Conservation (phyloP, 1,140 invertebrate species). For the Pseudomyrmex flavicornis region DNA sequence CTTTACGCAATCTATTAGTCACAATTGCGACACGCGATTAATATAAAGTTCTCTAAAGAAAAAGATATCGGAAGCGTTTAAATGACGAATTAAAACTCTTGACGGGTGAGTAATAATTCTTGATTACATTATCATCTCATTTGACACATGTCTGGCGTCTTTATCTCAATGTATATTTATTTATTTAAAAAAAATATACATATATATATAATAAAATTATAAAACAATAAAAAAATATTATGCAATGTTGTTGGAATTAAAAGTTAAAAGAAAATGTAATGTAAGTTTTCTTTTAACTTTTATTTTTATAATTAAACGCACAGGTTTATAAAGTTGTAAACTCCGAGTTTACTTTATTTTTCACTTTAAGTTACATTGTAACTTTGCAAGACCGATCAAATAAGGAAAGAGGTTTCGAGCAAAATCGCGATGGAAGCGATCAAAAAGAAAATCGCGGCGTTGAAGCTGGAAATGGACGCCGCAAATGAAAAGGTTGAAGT, state of each 20-base stretch:
- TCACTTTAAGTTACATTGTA: neutral
- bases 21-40: constrained; percentile 12
- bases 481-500: constrained; percentile 91
- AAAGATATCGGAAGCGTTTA: neutral
- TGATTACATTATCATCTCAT: neutral
- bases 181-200: neutral
- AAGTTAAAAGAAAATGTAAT: neutral
- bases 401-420: constrained; percentile 25
- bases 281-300: neutral
- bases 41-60: neutral
- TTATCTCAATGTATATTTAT: constrained; percentile 8
- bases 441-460: constrained; percentile 94
- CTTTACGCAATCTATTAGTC: constrained; percentile 4
- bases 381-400: constrained; percentile 5
- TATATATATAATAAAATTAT: too few species aligned
- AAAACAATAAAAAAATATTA: neutral
- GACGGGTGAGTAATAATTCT: constrained; percentile 16
- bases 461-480: constrained; percentile 93
- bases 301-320: neutral
- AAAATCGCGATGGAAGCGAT: constrained; percentile 90
- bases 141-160: neutral
- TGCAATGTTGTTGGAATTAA: neutral
- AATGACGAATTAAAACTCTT: constrained; percentile 31
- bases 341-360: neutral
- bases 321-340: neutral